Evolutionary conservation across 2,797 vertebrate species (phyloP).

Genomic region (Arnoldichthys spilopterus): DNA sequence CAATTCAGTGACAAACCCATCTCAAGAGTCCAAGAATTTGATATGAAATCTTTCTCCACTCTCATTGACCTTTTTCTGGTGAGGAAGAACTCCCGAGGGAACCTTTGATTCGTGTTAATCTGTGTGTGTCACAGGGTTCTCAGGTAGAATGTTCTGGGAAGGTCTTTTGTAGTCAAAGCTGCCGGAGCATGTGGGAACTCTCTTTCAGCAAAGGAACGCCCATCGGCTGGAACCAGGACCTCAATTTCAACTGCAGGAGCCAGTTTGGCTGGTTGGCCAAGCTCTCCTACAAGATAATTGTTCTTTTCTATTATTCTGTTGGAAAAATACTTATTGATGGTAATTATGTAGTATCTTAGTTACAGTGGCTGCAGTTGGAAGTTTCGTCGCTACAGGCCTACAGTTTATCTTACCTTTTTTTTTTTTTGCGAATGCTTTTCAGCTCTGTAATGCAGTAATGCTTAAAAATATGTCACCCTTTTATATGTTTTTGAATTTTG

Average conservation of each 20-base stretch:
- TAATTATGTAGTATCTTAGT: slow-evolving; percentile 49
- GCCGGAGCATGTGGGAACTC: slow-evolving; percentile 35
- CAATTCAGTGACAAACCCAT: slow-evolving; percentile 21
- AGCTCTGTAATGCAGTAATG: not conserved
- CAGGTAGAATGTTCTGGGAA: not conserved
- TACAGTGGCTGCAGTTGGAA: slow-evolving; percentile 32
- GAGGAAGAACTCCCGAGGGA: slow-evolving; percentile 24
- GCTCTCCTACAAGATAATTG: slow-evolving; percentile 38
- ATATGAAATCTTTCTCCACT: slow-evolving; percentile 38
- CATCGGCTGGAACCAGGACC: slow-evolving; percentile 36
- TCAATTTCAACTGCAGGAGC: slow-evolving; percentile 41
- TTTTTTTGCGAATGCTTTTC: not conserved
- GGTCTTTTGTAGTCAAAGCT: slow-evolving; percentile 19
- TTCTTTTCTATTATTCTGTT: slow-evolving; percentile 26
- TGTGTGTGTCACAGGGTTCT: not conserved
- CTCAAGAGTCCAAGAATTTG: slow-evolving; percentile 41
- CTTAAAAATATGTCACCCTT: no score
- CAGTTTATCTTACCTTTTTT: slow-evolving; percentile 15
- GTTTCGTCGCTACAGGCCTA: slow-evolving; percentile 40
- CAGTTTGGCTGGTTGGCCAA: slow-evolving; percentile 47
- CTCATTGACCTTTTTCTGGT: slow-evolving; percentile 17
- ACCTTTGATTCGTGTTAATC: slow-evolving; percentile 29
- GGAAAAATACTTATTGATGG: slow-evolving; percentile 42
- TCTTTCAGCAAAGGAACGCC: slow-evolving; percentile 15
- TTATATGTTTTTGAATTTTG: no score